These are phyloP conservation scores for Prunella fulvescens DNA, from an alignment of 2,113 vertebrate genomes.

Conservation along the genomic window DNA sequence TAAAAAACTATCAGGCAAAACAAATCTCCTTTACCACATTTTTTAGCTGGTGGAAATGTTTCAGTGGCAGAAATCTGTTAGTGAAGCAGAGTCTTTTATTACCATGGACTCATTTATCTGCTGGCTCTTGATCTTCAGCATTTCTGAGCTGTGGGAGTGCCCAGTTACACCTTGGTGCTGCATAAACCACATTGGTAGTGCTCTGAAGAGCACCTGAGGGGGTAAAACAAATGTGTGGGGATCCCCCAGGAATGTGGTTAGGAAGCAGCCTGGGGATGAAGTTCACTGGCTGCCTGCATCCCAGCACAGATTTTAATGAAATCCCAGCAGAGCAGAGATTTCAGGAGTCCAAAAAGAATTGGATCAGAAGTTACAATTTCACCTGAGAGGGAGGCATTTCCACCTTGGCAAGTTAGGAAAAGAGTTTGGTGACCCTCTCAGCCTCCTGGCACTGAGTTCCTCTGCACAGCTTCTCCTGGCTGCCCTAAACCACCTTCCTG, in stretches of 20 bases:
- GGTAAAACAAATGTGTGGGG: not conserved
- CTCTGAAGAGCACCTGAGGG: not conserved
- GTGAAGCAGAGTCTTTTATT: not conserved
- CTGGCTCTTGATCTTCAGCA: not conserved
- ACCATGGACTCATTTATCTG: not conserved
- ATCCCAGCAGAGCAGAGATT: not conserved
- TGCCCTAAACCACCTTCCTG: not conserved
- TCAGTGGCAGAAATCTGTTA: not conserved
- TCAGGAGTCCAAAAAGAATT: not conserved
- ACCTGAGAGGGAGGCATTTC: not conserved
- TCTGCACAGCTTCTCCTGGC: not conserved
- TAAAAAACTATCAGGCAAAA: not conserved
- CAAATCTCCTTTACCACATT: not conserved
- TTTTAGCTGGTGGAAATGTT: not conserved
- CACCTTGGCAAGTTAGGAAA: not conserved
- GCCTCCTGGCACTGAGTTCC: not conserved
- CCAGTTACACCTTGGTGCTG: not conserved
- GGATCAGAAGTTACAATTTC: not conserved
- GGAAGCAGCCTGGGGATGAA: not conserved
- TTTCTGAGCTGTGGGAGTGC: not conserved
- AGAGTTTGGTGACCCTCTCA: not conserved
- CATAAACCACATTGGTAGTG: accelerated
- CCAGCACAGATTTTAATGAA: not conserved
- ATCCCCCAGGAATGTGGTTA: not conserved
- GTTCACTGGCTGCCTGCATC: not conserved